Evolutionary conservation across 2,113 vertebrate genomes (phyloP), one percentile per base, ranked within the genome.

Genomic region (Gorsachius goisagi): DNA sequence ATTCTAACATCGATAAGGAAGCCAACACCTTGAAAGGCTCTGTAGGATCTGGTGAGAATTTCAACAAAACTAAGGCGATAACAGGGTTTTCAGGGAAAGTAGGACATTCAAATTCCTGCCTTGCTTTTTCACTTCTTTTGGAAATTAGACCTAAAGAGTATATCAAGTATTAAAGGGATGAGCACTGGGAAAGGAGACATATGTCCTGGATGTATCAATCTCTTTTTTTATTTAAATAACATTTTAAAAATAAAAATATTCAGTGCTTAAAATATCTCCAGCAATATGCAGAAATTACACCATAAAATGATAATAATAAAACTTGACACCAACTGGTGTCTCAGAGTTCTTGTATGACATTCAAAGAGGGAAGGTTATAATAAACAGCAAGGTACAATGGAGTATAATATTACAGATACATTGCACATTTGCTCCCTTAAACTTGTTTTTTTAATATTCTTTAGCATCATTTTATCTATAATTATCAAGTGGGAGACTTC

Each of bases 401-500:
- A 68, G 26, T 53, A 18, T 53, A 60, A 68, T 56, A 49, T 73
- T 73, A n/a, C 6, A 91, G n/a, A 76, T 33, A 47, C 21, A 37
- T 39, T 63, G 5, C 30, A 45, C 1, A 0, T 82, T 90, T 93
- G 12, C 44, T 90, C 47, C 72, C 78, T 95, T 91, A 86, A 88
- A 63, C 35, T 55, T 69, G 12, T 68, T 73, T 72, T 17, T 88
- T 66, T 32, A 82, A 63, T 77, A 80, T 66, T 30, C 69, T 94
- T 95, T 74, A 53, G 17, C 19, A 77, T 91, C 11, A 47, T 77
- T 93, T 92, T 77, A 72, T 94, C 76, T 93, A 41, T 64, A 94
- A 95, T 97, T 95, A 95, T 92, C 82, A 85, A 91, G 86, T 59
- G 28, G 64, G 47, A 85, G 30, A 80, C 76, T 83, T 95, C 72